A percentile compares a stretch with the other conserved stretches of the same genome.
phyloP scores from a whole-genome alignment of 2,888 invertebrate genomes.

The Rhingia rostrata region DNA sequence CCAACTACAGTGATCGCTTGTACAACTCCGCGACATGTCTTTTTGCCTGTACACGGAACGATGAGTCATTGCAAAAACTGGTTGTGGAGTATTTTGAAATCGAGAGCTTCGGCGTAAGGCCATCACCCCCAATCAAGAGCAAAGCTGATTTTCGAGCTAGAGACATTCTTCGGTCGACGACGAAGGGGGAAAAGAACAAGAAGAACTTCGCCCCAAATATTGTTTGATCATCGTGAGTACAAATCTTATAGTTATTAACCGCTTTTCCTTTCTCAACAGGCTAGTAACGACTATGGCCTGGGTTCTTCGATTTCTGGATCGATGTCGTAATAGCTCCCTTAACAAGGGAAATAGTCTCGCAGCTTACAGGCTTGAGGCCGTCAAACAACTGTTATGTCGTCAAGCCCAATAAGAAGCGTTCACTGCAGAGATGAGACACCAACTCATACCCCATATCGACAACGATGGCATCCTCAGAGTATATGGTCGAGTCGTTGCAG shows the following conservation, averaged over 20 bases:
- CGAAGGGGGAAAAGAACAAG: slow-evolving; percentile 7
- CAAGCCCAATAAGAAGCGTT: too few relatives aligned
- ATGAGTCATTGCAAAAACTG: slow-evolving; percentile 12
- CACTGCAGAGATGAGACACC: too few relatives aligned
- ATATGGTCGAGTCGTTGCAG: background rate
- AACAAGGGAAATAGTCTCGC: too few relatives aligned
- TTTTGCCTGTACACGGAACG: background rate
- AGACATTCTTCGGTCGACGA: background rate
- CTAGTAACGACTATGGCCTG: slow-evolving; percentile 8
- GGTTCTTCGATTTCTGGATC: slow-evolving; percentile 8
- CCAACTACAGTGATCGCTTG: slow-evolving; percentile 3
- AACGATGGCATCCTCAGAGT: too few relatives aligned
- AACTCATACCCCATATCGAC: too few relatives aligned
- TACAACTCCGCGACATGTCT: slow-evolving; percentile 9
- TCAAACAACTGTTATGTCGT: too few relatives aligned
- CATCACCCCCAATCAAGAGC: background rate
- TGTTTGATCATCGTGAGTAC: slow-evolving; percentile 18
- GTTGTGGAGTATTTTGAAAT: slow-evolving; percentile 24
- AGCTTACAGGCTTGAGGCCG: background rate
- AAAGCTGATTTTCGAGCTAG: slow-evolving; percentile 4
- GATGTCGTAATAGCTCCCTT: background rate
- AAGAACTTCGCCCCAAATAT: slow-evolving; percentile 26
- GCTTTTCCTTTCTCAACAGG: slow-evolving; percentile 32
- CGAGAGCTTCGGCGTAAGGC: slow-evolving; percentile 20
- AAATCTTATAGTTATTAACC: slow-evolving; percentile 19